A percentile compares a stretch with the other conserved stretches of the same genome.
These are phyloP conservation scores for Heliconius ismenius DNA, from an alignment of 2,888 invertebrate species.

Conservation along the genomic window DNA sequence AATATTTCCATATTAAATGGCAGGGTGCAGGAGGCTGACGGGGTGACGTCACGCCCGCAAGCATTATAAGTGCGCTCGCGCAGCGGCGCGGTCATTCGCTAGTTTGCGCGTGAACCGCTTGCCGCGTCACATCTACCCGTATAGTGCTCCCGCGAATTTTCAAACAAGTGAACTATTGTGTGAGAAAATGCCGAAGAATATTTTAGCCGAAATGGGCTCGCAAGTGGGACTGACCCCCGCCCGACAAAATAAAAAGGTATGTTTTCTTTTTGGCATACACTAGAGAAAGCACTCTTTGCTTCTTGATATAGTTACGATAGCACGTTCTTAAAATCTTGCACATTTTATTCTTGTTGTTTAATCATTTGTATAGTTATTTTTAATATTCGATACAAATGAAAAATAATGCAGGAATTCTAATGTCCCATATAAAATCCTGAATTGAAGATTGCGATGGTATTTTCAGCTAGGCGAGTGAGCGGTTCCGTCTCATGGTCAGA, in stretches of 20 bases:
- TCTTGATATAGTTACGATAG: background rate
- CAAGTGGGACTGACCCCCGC: constrained; percentile 75
- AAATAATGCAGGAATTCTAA: constrained; percentile 32
- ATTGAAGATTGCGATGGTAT: constrained; percentile 51
- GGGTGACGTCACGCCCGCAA: constrained; percentile 58
- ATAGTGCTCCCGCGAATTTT: constrained; percentile 52
- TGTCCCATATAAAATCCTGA: constrained; percentile 34
- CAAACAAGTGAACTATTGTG: constrained; percentile 52
- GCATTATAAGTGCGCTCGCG: constrained; percentile 62
- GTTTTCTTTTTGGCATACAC: constrained; percentile 37
- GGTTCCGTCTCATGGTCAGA: constrained; percentile 66
- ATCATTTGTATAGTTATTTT: background rate
- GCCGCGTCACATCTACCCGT: constrained; percentile 56
- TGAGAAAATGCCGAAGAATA: constrained; percentile 74
- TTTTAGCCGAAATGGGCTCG: constrained; percentile 78
- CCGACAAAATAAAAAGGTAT: constrained; percentile 70
- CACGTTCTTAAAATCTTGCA: background rate
- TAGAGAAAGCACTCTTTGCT: background rate
- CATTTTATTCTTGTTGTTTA: background rate
- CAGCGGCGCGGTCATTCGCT: constrained; percentile 63
- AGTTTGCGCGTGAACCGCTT: constrained; percentile 65
- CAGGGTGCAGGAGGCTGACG: constrained; percentile 42
- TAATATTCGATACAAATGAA: background rate
- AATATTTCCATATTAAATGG: constrained; percentile 10
- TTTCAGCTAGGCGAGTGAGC: constrained; percentile 59